Evolutionary conservation across 2,113 vertebrate species (phyloP), one percentile per base, ranked within the genome.

Genomic region (Lamprologus callipterus): DNA sequence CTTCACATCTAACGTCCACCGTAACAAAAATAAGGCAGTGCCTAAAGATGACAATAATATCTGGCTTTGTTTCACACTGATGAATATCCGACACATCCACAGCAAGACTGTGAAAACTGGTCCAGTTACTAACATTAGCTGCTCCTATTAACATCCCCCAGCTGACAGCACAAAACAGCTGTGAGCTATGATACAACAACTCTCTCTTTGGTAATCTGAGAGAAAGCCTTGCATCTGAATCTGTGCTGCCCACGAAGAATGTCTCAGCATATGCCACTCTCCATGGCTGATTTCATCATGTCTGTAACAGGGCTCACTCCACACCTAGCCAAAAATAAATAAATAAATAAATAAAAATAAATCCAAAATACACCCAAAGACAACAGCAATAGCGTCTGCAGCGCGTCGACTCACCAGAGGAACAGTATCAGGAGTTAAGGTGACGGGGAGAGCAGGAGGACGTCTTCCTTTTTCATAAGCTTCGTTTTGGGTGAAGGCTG

Each of bases 381-480:
- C 55, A 80, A 12, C 19, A 35, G 21, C 9, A 8, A 42, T 70
- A 31, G 37, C 70, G 58, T 85, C 70, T 45, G 33, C 33, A 81
- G 84, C 51, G 23, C 28, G 80, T 85, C 19, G 53, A 92, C 92
- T 93, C 90, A 94, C 93, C 93, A 21, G 82, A 88, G 87, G 81
- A 68, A 31, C 8, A 11, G 73, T 4, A 28, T 81, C 45, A 81
- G 86, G 83, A 83, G 70, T 63, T 81, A 83, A 40, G 84, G 87
- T 88, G 57, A 51, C 51, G 6, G 54, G 51, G 11, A 31, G 45
- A 83, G 85, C 68, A 83, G 73, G 37, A 63, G 9, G 80, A 91
- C 7, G 73, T 51, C 90, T 83, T 89, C 86, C 78, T 85, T 54
- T 63, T 92, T 42, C 85, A 82, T 21, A 37, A 73, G 90, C 84